Evolutionary conservation across 1,140 invertebrate species (phyloP), one percentile per base, ranked within the genome.

Genomic region (Drosophila paulistorum): DNA sequence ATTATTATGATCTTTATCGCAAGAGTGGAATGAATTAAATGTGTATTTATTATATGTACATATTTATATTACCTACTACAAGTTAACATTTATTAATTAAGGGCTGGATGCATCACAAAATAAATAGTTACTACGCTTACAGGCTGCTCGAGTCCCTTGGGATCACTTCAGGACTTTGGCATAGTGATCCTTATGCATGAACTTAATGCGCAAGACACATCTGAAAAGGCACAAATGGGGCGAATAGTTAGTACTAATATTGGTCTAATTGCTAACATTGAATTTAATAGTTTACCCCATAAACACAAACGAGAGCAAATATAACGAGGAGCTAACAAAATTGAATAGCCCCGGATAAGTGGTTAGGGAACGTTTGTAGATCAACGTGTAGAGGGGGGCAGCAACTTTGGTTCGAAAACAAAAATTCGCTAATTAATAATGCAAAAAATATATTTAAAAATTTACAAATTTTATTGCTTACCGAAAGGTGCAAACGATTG

Each of bases 401-500:
- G 94, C 93, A 7, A 94, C 82, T 86, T 7, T 30, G 1, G 30
- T 6, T 30, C 6, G 6, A 30, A 48, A 72, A 30, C 71, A 39
- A 58, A 42, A 62, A 69, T 60, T 66, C n/a, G 72, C 55, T 33
- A 62, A 65, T 79, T 70, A 80, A 65, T 70, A 51, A 65, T 30
- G 7, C 6, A 30, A 39, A 65, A 65, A 57, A 17, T 17, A 57
- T 17, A 26, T 30, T 30, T 30, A 14, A 42, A 26, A 13, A 33
- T 45, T 23, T 10, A 62, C n/a, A 37, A 60, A 48, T 41, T 45
- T 23, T 68, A 35, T 9, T 1, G 14, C 82, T 79, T 68, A 86
- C 82, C 79, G 11, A 96, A 91, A 17, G 94, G 94, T 41, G 93
- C 92, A 45, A 95, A 82, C 10, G 94, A 94, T 87, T 96, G 95